Evolutionary conservation across 2,888 invertebrate genomes (phyloP).

Genomic region (Drosophila macrospina): DNA sequence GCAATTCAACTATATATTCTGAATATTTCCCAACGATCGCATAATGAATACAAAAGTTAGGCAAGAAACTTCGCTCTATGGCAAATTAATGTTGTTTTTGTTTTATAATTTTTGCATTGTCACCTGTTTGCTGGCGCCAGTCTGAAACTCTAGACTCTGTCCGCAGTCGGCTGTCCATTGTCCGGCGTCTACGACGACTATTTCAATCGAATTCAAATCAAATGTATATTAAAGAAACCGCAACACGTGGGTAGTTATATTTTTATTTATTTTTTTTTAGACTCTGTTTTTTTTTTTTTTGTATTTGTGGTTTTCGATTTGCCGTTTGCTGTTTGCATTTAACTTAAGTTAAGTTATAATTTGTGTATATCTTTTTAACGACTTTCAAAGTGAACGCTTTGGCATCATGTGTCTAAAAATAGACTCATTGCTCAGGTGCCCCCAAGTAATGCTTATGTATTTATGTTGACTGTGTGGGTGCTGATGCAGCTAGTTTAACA

Average conservation of each 20-base stretch:
- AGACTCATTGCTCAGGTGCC: slow-evolving; percentile 65
- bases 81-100: neutral
- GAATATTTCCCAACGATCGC: neutral
- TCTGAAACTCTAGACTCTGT: slow-evolving; percentile 44
- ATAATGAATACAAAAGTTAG: neutral
- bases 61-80: neutral
- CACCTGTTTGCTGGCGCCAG: slow-evolving; percentile 76
- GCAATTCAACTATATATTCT: neutral
- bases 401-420: slow-evolving; percentile 79
- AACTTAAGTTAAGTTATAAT: slow-evolving; percentile 68
- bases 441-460: slow-evolving; percentile 26
- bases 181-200: slow-evolving; percentile 28
- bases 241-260: slow-evolving; percentile 52
- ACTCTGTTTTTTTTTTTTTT: slow-evolving; percentile 33
- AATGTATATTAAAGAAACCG: slow-evolving; percentile 52
- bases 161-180: slow-evolving; percentile 26
- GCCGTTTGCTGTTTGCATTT: slow-evolving; percentile 71
- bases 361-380: slow-evolving; percentile 71
- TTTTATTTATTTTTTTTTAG: slow-evolving; percentile 28
- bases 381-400: slow-evolving; percentile 68
- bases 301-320: slow-evolving; percentile 22
- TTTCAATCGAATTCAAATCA: slow-evolving; percentile 63
- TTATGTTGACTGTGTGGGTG: slow-evolving; percentile 36
- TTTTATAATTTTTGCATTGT: slow-evolving; percentile 55
- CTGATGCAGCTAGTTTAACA: slow-evolving; percentile 10